Conservation (phyloP, 2,113 vertebrate genomes). For the Pterocles burchelli region DNA sequence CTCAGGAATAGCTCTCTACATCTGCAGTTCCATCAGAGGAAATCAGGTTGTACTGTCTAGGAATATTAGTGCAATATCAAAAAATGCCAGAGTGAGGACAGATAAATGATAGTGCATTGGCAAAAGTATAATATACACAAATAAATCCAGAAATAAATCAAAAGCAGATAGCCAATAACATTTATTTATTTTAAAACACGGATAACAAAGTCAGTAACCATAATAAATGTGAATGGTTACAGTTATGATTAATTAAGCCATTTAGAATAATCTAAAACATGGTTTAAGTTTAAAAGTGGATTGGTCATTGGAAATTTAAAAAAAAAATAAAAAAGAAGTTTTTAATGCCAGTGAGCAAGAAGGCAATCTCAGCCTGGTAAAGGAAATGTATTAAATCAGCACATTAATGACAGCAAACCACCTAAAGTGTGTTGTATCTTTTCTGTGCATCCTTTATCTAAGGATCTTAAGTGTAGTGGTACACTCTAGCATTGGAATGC, state of each 20-base stretch:
- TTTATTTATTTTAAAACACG: not conserved
- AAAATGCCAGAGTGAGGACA: not conserved
- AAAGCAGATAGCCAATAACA: not conserved
- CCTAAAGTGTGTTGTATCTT: not conserved
- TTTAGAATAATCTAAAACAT: not conserved
- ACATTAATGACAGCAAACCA: not conserved
- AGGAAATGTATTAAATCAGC: not conserved
- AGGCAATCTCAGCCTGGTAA: not conserved
- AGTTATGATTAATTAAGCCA: not conserved
- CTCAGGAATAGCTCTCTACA: slow-evolving; percentile 12
- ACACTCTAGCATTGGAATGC: not conserved
- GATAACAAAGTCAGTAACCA: not conserved
- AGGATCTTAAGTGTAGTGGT: not conserved
- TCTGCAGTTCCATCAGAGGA: slow-evolving; percentile 45
- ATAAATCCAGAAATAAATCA: not conserved
- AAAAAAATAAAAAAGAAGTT: not conserved
- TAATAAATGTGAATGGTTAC: not conserved
- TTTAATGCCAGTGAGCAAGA: not conserved
- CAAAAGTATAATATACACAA: not conserved
- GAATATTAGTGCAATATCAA: slow-evolving; percentile 36
- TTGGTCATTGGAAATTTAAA: not conserved
- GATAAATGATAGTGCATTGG: not conserved
- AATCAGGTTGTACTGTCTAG: slow-evolving; percentile 36
- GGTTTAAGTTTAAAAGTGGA: not conserved
- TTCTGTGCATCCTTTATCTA: not conserved